Conservation (phyloP, 1,140 invertebrate genomes). For the Ips typographus region DNA sequence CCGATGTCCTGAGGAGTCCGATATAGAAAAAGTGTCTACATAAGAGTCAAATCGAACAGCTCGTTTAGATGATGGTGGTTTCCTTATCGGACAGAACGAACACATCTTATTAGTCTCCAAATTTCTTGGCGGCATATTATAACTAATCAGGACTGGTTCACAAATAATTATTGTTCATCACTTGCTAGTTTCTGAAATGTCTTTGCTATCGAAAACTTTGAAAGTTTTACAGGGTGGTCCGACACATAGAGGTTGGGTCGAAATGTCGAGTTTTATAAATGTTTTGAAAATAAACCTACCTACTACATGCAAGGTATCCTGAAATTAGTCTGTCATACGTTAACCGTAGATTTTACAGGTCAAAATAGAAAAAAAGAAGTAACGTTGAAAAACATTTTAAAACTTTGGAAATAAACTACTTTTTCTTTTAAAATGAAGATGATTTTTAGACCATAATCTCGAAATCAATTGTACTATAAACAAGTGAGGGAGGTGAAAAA, state of each 20-base stretch:
- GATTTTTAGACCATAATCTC: too few relatives aligned
- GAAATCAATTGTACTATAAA: too few relatives aligned
- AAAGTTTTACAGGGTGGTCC: background rate
- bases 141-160: too few relatives aligned
- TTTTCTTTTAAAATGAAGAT: too few relatives aligned
- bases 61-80: slow-evolving; percentile 57
- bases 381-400: too few relatives aligned
- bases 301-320: background rate
- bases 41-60: slow-evolving; percentile 63
- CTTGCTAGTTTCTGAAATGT: background rate
- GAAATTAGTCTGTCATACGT: too few relatives aligned
- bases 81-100: slow-evolving; percentile 61
- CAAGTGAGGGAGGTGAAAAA: too few relatives aligned
- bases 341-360: too few relatives aligned
- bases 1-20: slow-evolving; percentile 57
- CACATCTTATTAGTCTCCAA: slow-evolving; percentile 55
- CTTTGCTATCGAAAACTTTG: background rate
- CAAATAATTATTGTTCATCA: background rate
- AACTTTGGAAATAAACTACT: too few relatives aligned
- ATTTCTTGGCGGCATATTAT: slow-evolving; percentile 39
- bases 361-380: too few relatives aligned
- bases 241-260: background rate
- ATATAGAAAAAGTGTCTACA: slow-evolving; percentile 64
- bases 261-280: background rate
- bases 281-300: background rate